A percentile compares a stretch with the other conserved stretches of the same genome.
phyloP scores from a whole-genome alignment of 2,113 vertebrate genomes.

The Oenanthe oenanthe region DNA sequence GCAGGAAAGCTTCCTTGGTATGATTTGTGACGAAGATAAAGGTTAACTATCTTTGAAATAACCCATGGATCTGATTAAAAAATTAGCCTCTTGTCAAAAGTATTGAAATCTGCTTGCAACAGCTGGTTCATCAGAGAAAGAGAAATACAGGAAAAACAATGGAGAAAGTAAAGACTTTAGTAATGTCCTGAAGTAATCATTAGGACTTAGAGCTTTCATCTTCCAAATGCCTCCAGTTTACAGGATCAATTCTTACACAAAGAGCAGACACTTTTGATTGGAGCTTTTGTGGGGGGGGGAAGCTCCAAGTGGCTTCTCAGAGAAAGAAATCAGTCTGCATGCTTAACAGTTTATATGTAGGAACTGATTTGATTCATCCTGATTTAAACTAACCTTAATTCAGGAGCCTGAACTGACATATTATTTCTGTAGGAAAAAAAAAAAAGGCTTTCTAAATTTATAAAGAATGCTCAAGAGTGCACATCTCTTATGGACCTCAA shows the following conservation, averaged over 20 bases:
- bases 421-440: background rate
- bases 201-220: background rate
- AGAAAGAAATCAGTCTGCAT: background rate
- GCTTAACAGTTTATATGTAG: background rate
- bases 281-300: background rate
- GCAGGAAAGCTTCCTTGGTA: background rate
- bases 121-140: background rate
- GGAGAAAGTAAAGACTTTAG: background rate
- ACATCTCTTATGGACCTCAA: background rate
- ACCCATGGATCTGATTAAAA: background rate
- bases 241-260: background rate
- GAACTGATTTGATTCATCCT: background rate
- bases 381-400: background rate
- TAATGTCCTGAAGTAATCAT: background rate
- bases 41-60: background rate
- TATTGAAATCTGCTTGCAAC: background rate
- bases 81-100: background rate
- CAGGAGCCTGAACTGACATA: background rate
- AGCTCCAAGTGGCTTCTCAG: background rate
- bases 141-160: background rate
- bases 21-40: background rate
- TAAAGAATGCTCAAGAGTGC: background rate
- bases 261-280: background rate
- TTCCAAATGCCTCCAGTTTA: background rate
- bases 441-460: background rate